Percentiles rank a stretch among this genome's conserved stretches.
These are phyloP conservation scores for Caerostris darwini DNA, from an alignment of 1,140 invertebrate species.

Conservation along the genomic window DNA sequence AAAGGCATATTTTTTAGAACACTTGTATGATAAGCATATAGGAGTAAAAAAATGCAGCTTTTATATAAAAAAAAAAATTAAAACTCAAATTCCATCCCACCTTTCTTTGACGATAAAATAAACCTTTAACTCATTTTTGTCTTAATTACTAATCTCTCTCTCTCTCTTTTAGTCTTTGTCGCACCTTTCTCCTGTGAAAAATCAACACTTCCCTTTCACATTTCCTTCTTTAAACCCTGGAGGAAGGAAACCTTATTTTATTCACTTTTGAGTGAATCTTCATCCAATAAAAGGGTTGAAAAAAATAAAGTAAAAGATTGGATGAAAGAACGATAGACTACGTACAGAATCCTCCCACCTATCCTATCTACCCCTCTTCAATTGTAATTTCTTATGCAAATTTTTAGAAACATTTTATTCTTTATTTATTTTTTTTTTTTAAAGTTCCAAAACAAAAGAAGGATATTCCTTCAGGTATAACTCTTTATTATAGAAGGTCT, in stretches of 20 bases:
- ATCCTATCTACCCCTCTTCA: not conserved
- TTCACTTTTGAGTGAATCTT: not conserved
- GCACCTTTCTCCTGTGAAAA: not conserved
- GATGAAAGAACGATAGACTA: not conserved
- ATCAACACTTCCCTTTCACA: not conserved
- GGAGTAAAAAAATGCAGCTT: no score
- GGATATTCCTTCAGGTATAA: not conserved
- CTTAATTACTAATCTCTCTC: not conserved
- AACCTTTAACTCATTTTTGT: not conserved
- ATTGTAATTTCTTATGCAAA: slow-evolving; percentile 49
- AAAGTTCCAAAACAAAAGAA: slow-evolving; percentile 19
- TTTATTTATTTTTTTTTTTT: not conserved
- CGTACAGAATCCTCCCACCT: not conserved
- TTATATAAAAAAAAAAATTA: no score
- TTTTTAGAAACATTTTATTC: not conserved
- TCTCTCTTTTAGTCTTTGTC: no score
- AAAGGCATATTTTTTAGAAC: no score
- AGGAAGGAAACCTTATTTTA: not conserved
- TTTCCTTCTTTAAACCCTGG: not conserved
- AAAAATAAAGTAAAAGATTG: not conserved
- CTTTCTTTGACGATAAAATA: no score
- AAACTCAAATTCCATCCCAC: no score
- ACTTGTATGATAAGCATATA: no score
- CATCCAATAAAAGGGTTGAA: not conserved
- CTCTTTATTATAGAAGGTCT: not conserved